Percentiles rank a stretch among this genome's conserved stretches.
Conservation (phyloP, 2,888 invertebrate species). For the Aphelenchoides bicaudatus region DNA sequence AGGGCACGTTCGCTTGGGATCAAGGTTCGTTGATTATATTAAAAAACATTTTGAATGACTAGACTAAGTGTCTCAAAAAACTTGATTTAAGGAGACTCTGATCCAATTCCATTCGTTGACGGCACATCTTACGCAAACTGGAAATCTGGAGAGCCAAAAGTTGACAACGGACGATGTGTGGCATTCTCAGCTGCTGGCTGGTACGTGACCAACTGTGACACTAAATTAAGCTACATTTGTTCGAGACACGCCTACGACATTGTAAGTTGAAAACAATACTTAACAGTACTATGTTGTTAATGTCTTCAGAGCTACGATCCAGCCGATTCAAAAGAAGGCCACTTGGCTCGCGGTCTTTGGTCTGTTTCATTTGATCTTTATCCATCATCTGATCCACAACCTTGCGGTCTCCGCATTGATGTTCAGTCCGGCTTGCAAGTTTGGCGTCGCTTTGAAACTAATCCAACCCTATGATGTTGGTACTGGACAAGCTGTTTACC, state of each 20-base stretch:
- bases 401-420: conserved; percentile 14
- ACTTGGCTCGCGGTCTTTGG: conserved; percentile 42
- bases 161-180: conserved; percentile 4
- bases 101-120: background rate
- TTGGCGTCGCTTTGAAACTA: conserved; percentile 33
- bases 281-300: background rate
- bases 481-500: background rate
- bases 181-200: background rate
- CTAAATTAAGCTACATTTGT: background rate
- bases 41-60: background rate
- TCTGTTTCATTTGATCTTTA: conserved; percentile 30
- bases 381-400: conserved; percentile 12
- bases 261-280: background rate
- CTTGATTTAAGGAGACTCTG: too few species aligned
- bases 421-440: conserved; percentile 25
- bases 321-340: background rate
- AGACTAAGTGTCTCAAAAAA: background rate
- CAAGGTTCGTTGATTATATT: background rate
- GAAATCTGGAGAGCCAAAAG: background rate
- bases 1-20: conserved; percentile 39
- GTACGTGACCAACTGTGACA: background rate
- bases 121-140: conserved; percentile 9
- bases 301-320: conserved; percentile 16
- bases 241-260: conserved; percentile 5
- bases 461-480: conserved; percentile 40